These are phyloP conservation scores for Siniperca knerii DNA, from an alignment of 2,113 vertebrate species.

Conservation along the genomic window DNA sequence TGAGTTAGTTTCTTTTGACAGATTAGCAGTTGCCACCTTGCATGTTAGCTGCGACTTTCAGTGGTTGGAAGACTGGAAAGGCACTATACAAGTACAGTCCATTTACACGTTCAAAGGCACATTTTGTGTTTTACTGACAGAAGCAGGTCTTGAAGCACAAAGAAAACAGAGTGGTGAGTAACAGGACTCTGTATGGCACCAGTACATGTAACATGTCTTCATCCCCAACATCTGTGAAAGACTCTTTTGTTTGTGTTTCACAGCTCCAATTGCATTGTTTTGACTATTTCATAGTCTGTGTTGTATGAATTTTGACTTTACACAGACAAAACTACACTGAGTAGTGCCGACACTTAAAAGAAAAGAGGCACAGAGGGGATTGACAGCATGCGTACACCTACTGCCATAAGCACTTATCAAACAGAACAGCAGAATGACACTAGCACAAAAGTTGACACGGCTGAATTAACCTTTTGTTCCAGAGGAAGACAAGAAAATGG, in stretches of 20 bases:
- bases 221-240: conserved; percentile 5
- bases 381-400: conserved; percentile 30
- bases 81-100: no score
- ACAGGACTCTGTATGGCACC: not conserved
- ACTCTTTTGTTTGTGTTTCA: conserved; percentile 3
- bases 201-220: not conserved
- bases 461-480: conserved; percentile 51
- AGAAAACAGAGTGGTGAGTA: not conserved
- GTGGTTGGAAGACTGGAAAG: no score
- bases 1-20: no score
- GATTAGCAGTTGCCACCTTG: no score
- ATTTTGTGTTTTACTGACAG: not conserved
- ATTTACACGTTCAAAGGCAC: not conserved
- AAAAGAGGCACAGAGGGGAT: not conserved
- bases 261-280: not conserved
- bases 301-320: conserved; percentile 5
- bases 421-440: conserved; percentile 32
- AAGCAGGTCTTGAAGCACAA: not conserved
- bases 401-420: conserved; percentile 44
- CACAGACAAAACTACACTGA: conserved; percentile 17
- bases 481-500: conserved; percentile 8
- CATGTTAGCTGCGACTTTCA: no score
- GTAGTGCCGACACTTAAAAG: conserved; percentile 13
- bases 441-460: conserved; percentile 34
- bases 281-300: not conserved